Conservation (phyloP, 2,113 vertebrate genomes). For the Capreolus pygargus region DNA sequence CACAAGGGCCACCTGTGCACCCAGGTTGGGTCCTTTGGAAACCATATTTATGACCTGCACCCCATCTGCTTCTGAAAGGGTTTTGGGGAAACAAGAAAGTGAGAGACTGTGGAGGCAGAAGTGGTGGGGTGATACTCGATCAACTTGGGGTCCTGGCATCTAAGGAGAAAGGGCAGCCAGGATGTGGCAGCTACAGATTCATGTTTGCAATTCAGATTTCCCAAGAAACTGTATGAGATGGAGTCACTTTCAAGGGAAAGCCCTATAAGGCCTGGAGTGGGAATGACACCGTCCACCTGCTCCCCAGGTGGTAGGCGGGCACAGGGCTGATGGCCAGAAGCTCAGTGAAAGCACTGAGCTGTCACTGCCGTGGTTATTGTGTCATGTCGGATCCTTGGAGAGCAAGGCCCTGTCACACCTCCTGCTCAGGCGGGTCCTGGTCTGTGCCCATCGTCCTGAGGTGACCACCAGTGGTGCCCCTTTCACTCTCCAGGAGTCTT, state of each 20-base stretch:
- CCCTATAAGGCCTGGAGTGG: rapidly evolving
- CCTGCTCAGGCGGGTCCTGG: background rate
- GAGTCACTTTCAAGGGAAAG: background rate
- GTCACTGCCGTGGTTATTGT: too few relatives aligned
- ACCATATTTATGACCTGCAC: background rate
- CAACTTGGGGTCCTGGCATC: background rate
- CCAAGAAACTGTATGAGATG: background rate
- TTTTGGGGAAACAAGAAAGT: background rate
- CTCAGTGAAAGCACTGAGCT: too few relatives aligned
- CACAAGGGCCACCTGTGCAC: background rate
- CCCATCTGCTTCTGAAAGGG: background rate
- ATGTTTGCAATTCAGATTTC: background rate
- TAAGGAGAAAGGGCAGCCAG: background rate
- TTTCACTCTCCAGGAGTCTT: too few relatives aligned
- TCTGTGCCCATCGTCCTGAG: background rate
- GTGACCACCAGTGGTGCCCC: too few relatives aligned
- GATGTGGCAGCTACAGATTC: background rate
- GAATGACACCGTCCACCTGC: background rate
- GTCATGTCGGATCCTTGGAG: rapidly evolving
- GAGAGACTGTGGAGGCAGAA: background rate
- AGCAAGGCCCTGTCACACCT: rapidly evolving
- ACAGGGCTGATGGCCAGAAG: background rate
- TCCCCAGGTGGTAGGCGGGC: background rate
- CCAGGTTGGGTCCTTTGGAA: background rate
- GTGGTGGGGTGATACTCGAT: rapidly evolving